phyloP scores from a whole-genome alignment of 2,888 invertebrate species.

The Coremacera marginata region DNA sequence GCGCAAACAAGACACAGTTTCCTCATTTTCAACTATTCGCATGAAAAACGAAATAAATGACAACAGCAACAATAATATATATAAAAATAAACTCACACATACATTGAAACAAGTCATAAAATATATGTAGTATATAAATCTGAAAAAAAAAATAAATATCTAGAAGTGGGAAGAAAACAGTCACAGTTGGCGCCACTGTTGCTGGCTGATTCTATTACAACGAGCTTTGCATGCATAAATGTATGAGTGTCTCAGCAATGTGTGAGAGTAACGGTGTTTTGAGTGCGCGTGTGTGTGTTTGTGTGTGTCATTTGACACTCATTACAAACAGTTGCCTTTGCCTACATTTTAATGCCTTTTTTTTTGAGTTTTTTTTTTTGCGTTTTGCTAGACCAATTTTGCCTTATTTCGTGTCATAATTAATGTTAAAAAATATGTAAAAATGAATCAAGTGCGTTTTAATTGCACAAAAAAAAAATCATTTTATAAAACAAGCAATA shows the following conservation, averaged over 20 bases:
- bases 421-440: too few species aligned
- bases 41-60: not conserved
- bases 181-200: not conserved
- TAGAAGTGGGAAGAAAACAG: not conserved
- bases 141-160: not conserved
- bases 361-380: not conserved
- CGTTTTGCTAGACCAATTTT: not conserved
- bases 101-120: not conserved
- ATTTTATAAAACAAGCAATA: too few species aligned
- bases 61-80: not conserved
- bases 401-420: too few species aligned
- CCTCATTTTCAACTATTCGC: constrained; percentile 39
- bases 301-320: not conserved
- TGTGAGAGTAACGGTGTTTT: too few species aligned
- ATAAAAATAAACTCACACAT: not conserved
- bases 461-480: too few species aligned
- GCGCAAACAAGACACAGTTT: constrained; percentile 46
- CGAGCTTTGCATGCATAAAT: constrained; percentile 15
- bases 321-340: not conserved
- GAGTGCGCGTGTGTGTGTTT: constrained; percentile 8
- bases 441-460: too few species aligned
- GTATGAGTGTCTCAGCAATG: not conserved
- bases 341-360: not conserved
- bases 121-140: not conserved
- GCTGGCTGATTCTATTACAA: constrained; percentile 16